Percentiles rank a stretch among this genome's conserved stretches.
Conservation (phyloP, 2,797 vertebrate genomes). For the Sebastes wilsoni region DNA sequence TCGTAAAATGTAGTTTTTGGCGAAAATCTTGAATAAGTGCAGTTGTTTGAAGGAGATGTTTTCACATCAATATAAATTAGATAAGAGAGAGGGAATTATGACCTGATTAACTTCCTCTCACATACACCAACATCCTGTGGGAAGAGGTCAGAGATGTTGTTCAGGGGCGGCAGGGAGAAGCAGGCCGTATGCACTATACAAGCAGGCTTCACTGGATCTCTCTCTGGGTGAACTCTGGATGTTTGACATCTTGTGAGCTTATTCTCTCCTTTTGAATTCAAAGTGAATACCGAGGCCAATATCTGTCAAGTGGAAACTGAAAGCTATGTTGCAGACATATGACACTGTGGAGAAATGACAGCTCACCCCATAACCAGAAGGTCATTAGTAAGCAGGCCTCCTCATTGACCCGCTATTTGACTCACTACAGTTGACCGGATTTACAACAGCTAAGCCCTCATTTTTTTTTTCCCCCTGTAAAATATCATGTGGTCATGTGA, state of each 20-base stretch:
- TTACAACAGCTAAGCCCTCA: background rate
- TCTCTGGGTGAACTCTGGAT: background rate
- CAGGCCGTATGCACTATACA: too few relatives aligned
- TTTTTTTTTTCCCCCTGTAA: background rate
- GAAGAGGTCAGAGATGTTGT: too few relatives aligned
- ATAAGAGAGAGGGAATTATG: too few relatives aligned
- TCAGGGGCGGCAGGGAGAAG: too few relatives aligned
- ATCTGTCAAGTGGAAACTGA: background rate
- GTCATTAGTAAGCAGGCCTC: background rate
- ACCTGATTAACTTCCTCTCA: too few relatives aligned
- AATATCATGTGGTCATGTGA: background rate
- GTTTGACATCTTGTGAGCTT: background rate
- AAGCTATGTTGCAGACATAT: background rate
- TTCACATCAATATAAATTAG: background rate
- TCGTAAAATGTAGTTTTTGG: too few relatives aligned
- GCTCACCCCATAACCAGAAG: background rate
- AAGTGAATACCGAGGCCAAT: background rate
- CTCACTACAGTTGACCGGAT: background rate
- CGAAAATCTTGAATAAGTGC: too few relatives aligned
- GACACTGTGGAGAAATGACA: background rate
- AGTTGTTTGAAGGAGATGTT: background rate
- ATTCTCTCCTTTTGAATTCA: background rate
- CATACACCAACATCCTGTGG: too few relatives aligned
- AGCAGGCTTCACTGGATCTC: too few relatives aligned
- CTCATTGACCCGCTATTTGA: background rate